A percentile compares a stretch with the other conserved stretches of the same genome.
Conservation (phyloP, 2,797 vertebrate species). For the Characodon lateralis region DNA sequence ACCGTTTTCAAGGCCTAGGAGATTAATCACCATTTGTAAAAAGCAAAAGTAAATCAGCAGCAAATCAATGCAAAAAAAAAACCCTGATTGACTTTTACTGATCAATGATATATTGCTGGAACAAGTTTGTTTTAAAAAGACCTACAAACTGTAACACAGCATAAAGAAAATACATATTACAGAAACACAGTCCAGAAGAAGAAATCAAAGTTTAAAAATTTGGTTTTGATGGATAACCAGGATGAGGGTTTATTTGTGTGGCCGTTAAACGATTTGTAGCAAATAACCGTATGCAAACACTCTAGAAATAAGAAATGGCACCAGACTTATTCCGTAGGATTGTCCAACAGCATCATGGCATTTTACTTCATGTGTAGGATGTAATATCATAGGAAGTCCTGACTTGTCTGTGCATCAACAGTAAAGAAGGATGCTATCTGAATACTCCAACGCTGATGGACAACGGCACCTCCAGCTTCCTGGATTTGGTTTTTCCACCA, state of each 20-base stretch:
- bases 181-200: slow-evolving; percentile 17
- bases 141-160: slow-evolving; percentile 22
- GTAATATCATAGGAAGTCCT: slow-evolving; percentile 17
- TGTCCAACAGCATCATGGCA: slow-evolving; percentile 50
- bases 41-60: slow-evolving; percentile 5
- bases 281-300: not conserved
- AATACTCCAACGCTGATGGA: slow-evolving; percentile 84
- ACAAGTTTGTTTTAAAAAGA: not conserved
- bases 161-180: slow-evolving; percentile 29
- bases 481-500: slow-evolving; percentile 61
- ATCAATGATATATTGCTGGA: not conserved
- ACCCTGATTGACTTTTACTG: not conserved
- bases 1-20: not conserved
- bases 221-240: slow-evolving; percentile 17
- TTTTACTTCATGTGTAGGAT: slow-evolving; percentile 12
- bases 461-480: slow-evolving; percentile 83
- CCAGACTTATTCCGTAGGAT: slow-evolving; percentile 40
- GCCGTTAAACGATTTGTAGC: slow-evolving; percentile 4
- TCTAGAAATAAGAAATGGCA: slow-evolving; percentile 21
- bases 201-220: slow-evolving; percentile 24
- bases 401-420: slow-evolving; percentile 16
- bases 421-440: slow-evolving; percentile 64
- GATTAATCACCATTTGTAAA: not conserved
- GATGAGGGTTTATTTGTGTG: not conserved
- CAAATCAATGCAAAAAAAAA: not conserved